Evolutionary conservation across 2,888 invertebrate species (phyloP), one percentile per base, ranked within the genome.

Genomic region (Cheilosia soror): DNA sequence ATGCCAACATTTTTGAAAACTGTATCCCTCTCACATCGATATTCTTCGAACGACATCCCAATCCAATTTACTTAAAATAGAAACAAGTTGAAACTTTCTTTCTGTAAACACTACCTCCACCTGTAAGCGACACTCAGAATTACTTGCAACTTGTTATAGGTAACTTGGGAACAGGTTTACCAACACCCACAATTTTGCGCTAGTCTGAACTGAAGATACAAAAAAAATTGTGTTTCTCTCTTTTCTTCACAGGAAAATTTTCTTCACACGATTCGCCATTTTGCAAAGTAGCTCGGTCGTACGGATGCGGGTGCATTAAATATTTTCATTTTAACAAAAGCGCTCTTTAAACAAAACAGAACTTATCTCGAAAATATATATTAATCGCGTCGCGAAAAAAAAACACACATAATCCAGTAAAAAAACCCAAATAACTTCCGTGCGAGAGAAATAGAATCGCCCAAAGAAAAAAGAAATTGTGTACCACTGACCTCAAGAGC

Each of bases 211-310:
- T n/a, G n/a, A 62, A 55, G 44, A 65, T 57, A 66, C 37, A 53
- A 62, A 57, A 71, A 73, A 73, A 62, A 49, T 78, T 75, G 37
- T 80, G 58, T 78, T 76, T 51, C 58, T 86, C 86, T 86, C 82
- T 82, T 86, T 86, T 82, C 72, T 65, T 72, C 86, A 7, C 53
- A 75, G 68, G 57, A 86, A 80, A 81, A 82, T 82, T 86, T 87
- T 87, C 87, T 75, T 87, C 84, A 84, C 62, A 79, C 72, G 69
- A 75, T 87, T 88, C 89, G 89, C 89, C 89, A 89, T 89, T 89
- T 89, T 88, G 89, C 89, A 82, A 88, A 88, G 88, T 87, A 88
- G 88, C 84, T 88, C 88, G 88, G 81, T 88, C 83, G 88, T 87
- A 58, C 87, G 87, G 88, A 79, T 88, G 87, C 88, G 87, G 87